Evolutionary conservation across 2,797 vertebrate species (phyloP).

Genomic region (Paratrypauchen microcephalus): DNA sequence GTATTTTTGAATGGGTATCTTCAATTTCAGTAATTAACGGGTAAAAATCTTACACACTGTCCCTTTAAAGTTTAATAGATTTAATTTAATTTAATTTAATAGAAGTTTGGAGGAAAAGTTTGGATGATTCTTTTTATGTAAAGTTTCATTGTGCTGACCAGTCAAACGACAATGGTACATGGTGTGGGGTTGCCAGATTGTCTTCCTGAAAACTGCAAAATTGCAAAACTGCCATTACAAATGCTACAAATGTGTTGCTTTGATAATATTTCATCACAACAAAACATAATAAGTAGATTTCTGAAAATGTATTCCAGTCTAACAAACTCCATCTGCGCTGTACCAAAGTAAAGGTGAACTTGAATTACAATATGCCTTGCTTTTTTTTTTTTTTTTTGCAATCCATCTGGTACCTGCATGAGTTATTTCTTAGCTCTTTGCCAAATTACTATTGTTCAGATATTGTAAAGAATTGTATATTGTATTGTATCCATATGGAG

Average conservation of each 20-base stretch:
- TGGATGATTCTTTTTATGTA: neutral
- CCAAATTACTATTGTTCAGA: neutral
- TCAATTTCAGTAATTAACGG: too few relatives aligned
- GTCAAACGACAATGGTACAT: neutral
- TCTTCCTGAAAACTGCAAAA: neutral
- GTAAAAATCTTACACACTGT: too few relatives aligned
- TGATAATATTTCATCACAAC: neutral
- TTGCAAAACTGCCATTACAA: neutral
- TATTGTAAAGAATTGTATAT: neutral
- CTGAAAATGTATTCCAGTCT: too few relatives aligned
- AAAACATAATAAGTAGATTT: neutral
- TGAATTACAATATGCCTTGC: neutral
- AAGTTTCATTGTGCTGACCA: conserved; percentile 5
- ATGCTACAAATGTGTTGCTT: neutral
- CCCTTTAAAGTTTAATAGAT: conserved; percentile 15
- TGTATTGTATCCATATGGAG: too few relatives aligned
- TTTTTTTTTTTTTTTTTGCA: neutral
- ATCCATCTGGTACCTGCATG: conserved; percentile 2
- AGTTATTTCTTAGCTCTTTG: neutral
- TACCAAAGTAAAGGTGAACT: conserved; percentile 5
- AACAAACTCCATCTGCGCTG: neutral
- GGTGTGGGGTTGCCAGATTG: neutral
- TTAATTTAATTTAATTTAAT: too few relatives aligned
- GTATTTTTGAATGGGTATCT: too few relatives aligned
- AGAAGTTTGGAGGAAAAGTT: neutral